These are phyloP conservation scores for Alcedo quadribrachys DNA, from an alignment of 2,797 vertebrate genomes.

Conservation along the genomic window DNA sequence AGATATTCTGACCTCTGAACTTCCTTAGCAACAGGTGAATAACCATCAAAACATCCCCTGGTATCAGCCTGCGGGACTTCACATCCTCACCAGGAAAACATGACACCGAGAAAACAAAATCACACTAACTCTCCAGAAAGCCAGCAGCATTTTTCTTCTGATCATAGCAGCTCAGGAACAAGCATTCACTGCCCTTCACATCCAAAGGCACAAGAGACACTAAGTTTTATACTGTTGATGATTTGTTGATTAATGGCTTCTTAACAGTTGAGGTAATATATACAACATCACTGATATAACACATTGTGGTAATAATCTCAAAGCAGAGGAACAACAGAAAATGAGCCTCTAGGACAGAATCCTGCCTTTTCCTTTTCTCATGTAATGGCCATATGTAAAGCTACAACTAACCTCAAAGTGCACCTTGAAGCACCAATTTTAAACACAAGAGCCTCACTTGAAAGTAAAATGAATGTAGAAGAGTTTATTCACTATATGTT, in stretches of 20 bases:
- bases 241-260: conserved; percentile 37
- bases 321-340: conserved; percentile 24
- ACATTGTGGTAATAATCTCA: not conserved
- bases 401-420: conserved; percentile 6
- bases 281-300: not conserved
- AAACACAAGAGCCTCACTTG: not conserved
- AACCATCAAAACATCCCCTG: not conserved
- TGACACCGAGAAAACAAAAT: not conserved
- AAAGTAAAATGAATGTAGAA: conserved; percentile 5
- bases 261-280: not conserved
- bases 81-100: not conserved
- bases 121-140: not conserved
- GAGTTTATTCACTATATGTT: not conserved
- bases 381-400: not conserved
- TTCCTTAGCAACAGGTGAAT: not conserved
- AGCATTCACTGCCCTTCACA: not conserved
- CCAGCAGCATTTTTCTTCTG: not conserved
- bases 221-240: not conserved
- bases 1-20: not conserved
- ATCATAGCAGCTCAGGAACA: not conserved
- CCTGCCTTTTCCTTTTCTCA: not conserved
- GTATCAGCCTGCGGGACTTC: not conserved
- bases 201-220: not conserved
- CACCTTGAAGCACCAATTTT: not conserved
- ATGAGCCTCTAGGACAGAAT: not conserved